These are phyloP conservation scores for Plodia interpunctella DNA, from an alignment of 1,140 invertebrate genomes.

Conservation along the genomic window DNA sequence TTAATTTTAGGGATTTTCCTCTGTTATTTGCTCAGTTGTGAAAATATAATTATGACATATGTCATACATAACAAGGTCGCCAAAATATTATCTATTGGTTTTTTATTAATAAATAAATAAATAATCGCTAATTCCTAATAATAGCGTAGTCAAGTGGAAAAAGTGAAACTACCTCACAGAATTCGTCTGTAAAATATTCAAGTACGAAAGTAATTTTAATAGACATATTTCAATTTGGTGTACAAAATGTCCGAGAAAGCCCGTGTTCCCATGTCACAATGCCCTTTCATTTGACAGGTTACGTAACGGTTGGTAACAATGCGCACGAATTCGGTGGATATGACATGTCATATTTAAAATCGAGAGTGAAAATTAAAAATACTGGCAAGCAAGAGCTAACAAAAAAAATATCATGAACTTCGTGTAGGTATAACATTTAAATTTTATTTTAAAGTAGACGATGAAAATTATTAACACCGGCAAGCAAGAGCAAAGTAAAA, in stretches of 20 bases:
- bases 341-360: not conserved
- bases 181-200: not conserved
- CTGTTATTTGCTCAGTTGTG: not conserved
- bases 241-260: conserved; percentile 27
- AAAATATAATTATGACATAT: not conserved
- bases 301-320: not conserved
- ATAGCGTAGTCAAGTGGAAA: no score
- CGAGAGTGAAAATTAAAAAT: not conserved
- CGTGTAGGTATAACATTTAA: no score
- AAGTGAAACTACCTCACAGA: not conserved
- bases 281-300: conserved; percentile 3
- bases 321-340: not conserved
- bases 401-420: no score
- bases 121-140: no score
- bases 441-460: no score
- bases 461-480: no score
- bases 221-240: conserved; percentile 12
- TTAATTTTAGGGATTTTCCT: not conserved
- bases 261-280: conserved; percentile 29
- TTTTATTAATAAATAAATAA: no score
- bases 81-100: no score
- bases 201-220: not conserved
- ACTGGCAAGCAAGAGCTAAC: not conserved
- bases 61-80: not conserved
- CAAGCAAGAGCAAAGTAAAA: no score